These are phyloP conservation scores for Podarcis siculus DNA, from an alignment of 2,797 vertebrate genomes.

Conservation along the genomic window DNA sequence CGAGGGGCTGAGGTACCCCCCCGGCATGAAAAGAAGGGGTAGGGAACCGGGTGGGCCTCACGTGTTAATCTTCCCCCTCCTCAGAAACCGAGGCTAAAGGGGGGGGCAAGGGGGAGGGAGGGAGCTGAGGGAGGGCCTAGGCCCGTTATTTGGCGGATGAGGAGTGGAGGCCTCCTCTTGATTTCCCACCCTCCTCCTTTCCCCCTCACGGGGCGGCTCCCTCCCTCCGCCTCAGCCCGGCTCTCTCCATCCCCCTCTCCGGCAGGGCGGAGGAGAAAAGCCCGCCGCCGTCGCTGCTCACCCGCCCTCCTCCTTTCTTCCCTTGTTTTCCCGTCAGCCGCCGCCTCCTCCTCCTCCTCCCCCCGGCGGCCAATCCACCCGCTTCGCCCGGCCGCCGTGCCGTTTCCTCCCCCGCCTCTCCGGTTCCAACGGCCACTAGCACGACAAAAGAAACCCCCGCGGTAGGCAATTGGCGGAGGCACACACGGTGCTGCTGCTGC, in stretches of 20 bases:
- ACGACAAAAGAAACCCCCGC: conserved; percentile 7
- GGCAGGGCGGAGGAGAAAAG: not conserved
- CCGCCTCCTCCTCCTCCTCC: not conserved
- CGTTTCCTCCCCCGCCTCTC: not conserved
- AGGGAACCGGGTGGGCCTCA: too few relatives aligned
- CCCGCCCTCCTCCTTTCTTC: not conserved
- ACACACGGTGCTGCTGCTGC: not conserved
- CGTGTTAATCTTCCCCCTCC: not conserved
- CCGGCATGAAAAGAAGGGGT: not conserved
- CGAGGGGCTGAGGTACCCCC: not conserved
- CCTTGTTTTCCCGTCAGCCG: not conserved
- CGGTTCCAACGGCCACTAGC: not conserved
- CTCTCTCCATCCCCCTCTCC: conserved; percentile 17
- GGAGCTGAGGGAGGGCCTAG: not conserved
- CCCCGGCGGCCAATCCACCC: not conserved
- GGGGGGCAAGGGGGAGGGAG: not conserved
- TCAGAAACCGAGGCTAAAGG: not conserved
- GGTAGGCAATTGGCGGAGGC: conserved; percentile 2
- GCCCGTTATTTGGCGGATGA: not conserved
- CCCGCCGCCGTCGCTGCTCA: not conserved
- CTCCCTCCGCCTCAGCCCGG: not conserved
- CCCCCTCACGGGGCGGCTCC: conserved; percentile 9
- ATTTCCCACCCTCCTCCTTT: too few relatives aligned
- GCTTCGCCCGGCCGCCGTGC: not conserved
- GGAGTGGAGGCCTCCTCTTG: not conserved